phyloP scores from a whole-genome alignment of 2,888 invertebrate genomes.

The Alloplasta piceator region DNA sequence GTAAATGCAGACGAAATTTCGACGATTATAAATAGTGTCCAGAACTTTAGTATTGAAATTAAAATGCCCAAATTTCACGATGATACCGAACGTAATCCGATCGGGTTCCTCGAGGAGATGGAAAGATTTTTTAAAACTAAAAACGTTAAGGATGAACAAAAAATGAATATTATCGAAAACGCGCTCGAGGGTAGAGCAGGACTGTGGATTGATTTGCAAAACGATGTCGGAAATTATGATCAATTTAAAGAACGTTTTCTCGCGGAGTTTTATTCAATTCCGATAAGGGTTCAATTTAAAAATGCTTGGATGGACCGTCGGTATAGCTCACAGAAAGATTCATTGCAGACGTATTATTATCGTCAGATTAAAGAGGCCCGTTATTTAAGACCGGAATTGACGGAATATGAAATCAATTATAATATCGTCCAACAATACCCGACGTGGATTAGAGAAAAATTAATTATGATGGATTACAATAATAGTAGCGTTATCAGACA shows the following conservation, averaged over 20 bases:
- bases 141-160: background rate
- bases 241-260: conserved; percentile 38
- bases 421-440: conserved; percentile 13
- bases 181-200: conserved; percentile 30
- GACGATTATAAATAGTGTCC: conserved; percentile 26
- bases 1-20: conserved; percentile 6
- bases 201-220: conserved; percentile 35
- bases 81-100: conserved; percentile 10
- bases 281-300: conserved; percentile 37
- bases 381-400: conserved; percentile 18
- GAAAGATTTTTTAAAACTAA: conserved; percentile 27
- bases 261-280: conserved; percentile 39
- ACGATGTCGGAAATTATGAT: background rate
- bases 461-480: background rate
- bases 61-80: conserved; percentile 32
- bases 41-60: conserved; percentile 27
- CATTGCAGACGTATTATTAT: conserved; percentile 39
- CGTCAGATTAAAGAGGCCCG: conserved; percentile 44
- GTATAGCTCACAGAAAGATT: conserved; percentile 7
- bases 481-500: background rate
- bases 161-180: conserved; percentile 16
- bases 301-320: conserved; percentile 37
- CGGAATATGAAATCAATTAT: conserved; percentile 16
- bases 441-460: background rate
- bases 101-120: conserved; percentile 13